Conservation (phyloP, 2,797 vertebrate genomes). For the Tenualosa thibaudeaui region DNA sequence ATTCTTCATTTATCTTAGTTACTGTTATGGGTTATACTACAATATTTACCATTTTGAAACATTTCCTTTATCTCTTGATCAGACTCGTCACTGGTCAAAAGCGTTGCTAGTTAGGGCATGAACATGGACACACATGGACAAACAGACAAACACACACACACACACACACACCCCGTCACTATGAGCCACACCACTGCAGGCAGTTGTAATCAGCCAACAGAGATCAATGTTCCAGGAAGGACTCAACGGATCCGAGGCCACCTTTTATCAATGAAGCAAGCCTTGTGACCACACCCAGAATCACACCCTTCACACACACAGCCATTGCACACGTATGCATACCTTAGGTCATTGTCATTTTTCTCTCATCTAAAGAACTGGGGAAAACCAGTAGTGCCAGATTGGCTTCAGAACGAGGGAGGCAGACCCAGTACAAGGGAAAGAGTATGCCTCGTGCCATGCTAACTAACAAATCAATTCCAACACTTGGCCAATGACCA, state of each 20-base stretch:
- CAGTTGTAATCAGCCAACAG: conserved; percentile 63
- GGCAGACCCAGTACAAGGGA: neutral
- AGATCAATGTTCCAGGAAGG: conserved; percentile 64
- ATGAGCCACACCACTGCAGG: neutral
- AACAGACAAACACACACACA: neutral
- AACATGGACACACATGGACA: neutral
- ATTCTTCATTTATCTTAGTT: no score
- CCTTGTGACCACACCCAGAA: conserved; percentile 41
- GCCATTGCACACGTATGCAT: conserved; percentile 40
- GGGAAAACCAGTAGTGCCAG: neutral
- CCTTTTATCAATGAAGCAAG: conserved; percentile 70
- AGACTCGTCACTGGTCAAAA: no score
- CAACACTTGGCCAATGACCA: neutral
- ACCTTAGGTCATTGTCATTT: neutral
- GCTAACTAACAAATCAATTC: neutral
- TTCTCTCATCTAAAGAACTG: neutral
- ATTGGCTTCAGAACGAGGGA: neutral
- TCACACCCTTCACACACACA: conserved; percentile 59
- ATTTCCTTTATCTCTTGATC: no score
- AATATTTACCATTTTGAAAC: no score
- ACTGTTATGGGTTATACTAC: no score
- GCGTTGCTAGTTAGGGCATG: no score
- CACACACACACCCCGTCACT: neutral
- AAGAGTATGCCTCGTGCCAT: neutral
- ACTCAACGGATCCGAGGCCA: conserved; percentile 59